Base-by-base conservation (phyloP, 2,888 invertebrate genomes). In the Actias luna region DNA sequence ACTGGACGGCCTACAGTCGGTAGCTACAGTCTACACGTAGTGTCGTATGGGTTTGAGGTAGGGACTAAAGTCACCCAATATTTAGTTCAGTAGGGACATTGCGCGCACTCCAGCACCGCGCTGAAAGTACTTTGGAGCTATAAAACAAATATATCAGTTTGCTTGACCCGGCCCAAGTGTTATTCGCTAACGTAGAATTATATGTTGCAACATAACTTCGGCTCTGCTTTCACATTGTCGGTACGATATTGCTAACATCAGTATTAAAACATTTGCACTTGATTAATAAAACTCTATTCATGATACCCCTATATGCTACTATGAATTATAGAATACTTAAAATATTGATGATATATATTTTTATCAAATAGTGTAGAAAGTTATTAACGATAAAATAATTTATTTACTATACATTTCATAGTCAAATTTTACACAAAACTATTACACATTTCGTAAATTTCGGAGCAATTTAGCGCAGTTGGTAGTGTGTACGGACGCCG, bases 121-220 rank as follows among this genome's bases (percentile, higher is more conserved):
- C 60, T 36, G 60, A 60, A 63, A 57, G 39, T 60, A 55, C 63
- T 63, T 58, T 60, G 58, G 22, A 10, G 2, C 57, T 31, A 50
- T 61, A 58, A 73, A 72, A 68, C 65, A 71, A 72, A 76, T 73
- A 76, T 73, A 76, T 69, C 71, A 73, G 72, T 70, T 69, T 68
- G 69, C 66, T 67, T 63, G 65, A 67, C 65, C 69, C 61, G 64
- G 58, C 65, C 64, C 64, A 62, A 68, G 58, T 63, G 65, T 63
- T 69, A 69, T 69, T 68, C 58, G 64, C 64, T 64, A 60, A 68
- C 69, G 70, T 69, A 69, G 68, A 76, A 71, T 69, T 77, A 72
- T 71, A 73, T 71, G 61, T 61, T 46, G 55, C 25, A 59, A 59
- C 59, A 60, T 63, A 59, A 60, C 39, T 63, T 63, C 25, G 63